Conservation (phyloP, 2,888 invertebrate species). For the Saturnia japonica region DNA sequence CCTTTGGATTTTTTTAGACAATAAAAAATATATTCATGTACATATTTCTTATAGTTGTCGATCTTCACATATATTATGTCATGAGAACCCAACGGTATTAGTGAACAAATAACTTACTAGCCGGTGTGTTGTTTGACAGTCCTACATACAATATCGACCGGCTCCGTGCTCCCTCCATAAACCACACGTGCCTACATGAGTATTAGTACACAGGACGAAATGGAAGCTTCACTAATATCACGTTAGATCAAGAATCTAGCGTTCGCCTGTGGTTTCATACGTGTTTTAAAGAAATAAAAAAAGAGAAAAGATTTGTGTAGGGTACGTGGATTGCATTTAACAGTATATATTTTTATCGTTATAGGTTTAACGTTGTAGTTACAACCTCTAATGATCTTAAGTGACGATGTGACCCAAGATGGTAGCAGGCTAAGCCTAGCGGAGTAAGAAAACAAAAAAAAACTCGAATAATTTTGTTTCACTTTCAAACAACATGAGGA, state of each 20-base stretch:
- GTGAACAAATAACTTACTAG: neutral
- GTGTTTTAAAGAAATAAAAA: neutral
- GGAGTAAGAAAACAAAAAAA: too few relatives aligned
- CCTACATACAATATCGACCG: neutral
- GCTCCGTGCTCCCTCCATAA: neutral
- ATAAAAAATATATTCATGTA: too few relatives aligned
- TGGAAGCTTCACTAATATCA: neutral
- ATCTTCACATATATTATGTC: neutral
- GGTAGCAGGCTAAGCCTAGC: too few relatives aligned
- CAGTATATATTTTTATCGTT: too few relatives aligned
- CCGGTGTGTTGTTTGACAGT: neutral
- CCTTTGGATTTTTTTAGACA: too few relatives aligned
- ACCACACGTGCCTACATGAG: neutral
- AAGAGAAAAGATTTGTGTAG: too few relatives aligned
- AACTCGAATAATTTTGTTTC: too few relatives aligned
- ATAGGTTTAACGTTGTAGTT: too few relatives aligned
- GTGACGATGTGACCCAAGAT: too few relatives aligned
- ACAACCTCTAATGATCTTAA: too few relatives aligned
- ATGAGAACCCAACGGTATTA: neutral
- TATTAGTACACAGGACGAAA: neutral
- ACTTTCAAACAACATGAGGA: too few relatives aligned
- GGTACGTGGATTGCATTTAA: too few relatives aligned
- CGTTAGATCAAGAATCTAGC: neutral
- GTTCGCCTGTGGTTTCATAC: neutral
- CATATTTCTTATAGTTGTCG: neutral